Evolutionary conservation across 2,113 vertebrate genomes (phyloP).

Genomic region (Pomatorhinus ruficollis): DNA sequence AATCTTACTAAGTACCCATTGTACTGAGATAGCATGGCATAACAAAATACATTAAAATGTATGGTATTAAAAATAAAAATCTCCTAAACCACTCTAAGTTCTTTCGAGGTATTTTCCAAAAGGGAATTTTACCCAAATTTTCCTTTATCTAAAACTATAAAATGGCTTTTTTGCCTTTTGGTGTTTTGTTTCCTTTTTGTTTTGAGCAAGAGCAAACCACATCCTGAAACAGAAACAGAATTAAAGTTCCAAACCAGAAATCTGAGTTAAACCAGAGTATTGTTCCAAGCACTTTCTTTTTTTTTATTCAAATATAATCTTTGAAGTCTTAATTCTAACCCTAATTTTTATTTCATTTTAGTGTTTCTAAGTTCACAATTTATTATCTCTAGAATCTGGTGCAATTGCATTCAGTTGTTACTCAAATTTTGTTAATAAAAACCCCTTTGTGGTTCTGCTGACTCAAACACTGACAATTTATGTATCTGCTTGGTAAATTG

Average conservation of each 20-base stretch:
- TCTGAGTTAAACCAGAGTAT: not conserved
- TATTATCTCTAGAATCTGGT: not conserved
- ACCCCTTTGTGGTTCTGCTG: not conserved
- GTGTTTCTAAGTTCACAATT: not conserved
- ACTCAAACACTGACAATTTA: not conserved
- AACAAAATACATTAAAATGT: not conserved
- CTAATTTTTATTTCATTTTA: not conserved
- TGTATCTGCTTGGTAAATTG: not conserved
- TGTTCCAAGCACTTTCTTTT: not conserved
- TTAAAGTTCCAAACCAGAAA: not conserved
- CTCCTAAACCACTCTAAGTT: not conserved
- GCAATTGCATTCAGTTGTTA: not conserved
- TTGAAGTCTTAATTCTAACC: not conserved
- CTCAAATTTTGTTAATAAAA: not conserved
- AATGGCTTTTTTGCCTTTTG: not conserved
- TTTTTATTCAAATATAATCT: not conserved
- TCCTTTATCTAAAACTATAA: not conserved
- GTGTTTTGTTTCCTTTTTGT: not conserved
- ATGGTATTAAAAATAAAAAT: not conserved
- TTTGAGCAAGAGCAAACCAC: not conserved
- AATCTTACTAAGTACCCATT: not conserved
- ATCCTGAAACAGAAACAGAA: not conserved
- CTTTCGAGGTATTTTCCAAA: not conserved
- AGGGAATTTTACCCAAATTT: not conserved
- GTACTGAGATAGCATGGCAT: not conserved